phyloP scores from a whole-genome alignment of 2,888 invertebrate genomes.

The Luffia ferchaultella region DNA sequence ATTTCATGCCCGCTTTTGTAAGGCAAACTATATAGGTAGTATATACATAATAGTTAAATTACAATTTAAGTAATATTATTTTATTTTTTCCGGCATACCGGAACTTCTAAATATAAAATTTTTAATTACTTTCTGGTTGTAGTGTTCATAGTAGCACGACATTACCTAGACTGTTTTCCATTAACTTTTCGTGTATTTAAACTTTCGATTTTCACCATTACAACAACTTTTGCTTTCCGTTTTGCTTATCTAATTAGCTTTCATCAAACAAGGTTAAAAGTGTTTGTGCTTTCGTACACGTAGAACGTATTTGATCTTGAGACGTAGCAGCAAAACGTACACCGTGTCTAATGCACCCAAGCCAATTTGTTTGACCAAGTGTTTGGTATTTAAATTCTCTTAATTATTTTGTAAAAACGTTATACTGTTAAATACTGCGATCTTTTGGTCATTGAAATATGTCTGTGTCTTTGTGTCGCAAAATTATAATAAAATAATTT shows the following conservation, averaged over 20 bases:
- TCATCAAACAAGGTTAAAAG: not conserved
- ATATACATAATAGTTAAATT: too few species aligned
- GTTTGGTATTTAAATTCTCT: not conserved
- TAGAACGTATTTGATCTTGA: not conserved
- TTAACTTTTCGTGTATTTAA: not conserved
- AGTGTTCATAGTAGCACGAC: too few species aligned
- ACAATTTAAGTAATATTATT: too few species aligned
- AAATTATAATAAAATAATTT: too few species aligned
- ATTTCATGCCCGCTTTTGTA: too few species aligned
- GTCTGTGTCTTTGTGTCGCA: not conserved
- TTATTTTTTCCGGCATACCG: too few species aligned
- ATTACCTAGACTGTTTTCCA: too few species aligned
- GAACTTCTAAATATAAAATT: too few species aligned
- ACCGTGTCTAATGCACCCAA: not conserved
- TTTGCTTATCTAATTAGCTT: not conserved
- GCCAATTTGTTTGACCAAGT: not conserved
- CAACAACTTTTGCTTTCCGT: not conserved
- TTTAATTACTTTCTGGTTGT: too few species aligned
- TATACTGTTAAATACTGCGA: not conserved
- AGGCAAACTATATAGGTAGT: too few species aligned
- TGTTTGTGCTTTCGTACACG: not conserved
- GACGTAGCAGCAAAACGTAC: not conserved
- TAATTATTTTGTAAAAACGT: not conserved
- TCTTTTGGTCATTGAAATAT: not conserved
- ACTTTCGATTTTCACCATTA: not conserved